Percentiles rank a stretch among this genome's conserved stretches.
These are phyloP conservation scores for Clarias fuscus DNA, from an alignment of 2,797 vertebrate genomes.

Conservation along the genomic window DNA sequence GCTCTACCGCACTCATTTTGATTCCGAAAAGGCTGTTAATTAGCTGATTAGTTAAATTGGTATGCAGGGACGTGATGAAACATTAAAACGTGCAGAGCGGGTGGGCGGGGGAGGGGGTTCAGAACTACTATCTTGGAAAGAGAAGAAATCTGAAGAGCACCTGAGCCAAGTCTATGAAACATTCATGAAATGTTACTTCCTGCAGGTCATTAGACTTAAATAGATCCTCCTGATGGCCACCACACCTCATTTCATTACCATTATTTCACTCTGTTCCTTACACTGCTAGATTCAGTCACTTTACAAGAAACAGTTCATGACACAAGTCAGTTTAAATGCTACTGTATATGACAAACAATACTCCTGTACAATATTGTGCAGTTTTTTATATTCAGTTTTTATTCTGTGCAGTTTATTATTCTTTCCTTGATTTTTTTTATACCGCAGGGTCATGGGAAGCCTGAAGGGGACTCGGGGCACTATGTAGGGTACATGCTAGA, in stretches of 20 bases:
- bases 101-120: no score
- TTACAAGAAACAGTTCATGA: background rate
- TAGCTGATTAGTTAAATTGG: no score
- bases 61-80: no score
- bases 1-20: no score
- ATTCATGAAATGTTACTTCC: background rate
- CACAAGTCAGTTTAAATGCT: background rate
- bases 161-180: background rate
- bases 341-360: background rate
- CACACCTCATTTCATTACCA: background rate
- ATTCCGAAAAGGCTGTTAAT: no score
- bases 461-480: no score
- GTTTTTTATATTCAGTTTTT: background rate
- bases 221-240: background rate
- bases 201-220: conserved; percentile 1
- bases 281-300: background rate
- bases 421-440: no score
- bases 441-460: no score
- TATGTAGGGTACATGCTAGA: no score
- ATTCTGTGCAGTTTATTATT: background rate
- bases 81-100: no score
- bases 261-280: background rate
- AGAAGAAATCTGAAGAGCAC: background rate
- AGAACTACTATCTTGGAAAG: no score
- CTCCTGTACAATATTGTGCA: background rate